Conservation (phyloP, 2,113 vertebrate species). For the Willisornis vidua region DNA sequence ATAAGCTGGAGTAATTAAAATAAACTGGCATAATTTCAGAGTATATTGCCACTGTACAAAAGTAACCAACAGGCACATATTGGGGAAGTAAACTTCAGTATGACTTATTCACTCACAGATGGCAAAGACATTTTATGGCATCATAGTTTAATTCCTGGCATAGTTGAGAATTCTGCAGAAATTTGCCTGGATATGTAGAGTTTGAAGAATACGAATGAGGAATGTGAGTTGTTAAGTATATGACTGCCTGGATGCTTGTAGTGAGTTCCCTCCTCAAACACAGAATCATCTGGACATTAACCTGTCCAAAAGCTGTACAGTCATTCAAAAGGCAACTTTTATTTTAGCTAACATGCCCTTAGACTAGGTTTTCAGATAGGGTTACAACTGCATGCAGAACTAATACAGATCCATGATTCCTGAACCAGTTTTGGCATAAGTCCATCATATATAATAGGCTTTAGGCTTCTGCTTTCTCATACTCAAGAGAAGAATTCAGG, state of each 20-base stretch:
- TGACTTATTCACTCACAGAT: constrained; percentile 47
- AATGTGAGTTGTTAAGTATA: background rate
- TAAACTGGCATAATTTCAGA: constrained; percentile 66
- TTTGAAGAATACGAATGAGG: background rate
- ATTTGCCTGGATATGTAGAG: background rate
- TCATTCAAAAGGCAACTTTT: background rate
- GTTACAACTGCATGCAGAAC: background rate
- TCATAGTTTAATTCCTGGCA: background rate
- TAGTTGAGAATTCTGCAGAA: background rate
- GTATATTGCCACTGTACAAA: constrained; percentile 34
- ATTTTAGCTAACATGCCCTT: background rate
- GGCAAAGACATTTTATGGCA: constrained; percentile 35
- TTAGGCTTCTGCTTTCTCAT: background rate
- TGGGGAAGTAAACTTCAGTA: constrained; percentile 37
- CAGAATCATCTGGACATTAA: background rate
- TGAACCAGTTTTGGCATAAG: background rate
- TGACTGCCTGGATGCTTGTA: background rate
- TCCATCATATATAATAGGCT: background rate
- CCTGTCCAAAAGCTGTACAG: background rate
- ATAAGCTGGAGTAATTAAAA: constrained; percentile 70
- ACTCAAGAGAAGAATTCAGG: background rate
- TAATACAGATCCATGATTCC: background rate
- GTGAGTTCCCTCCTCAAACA: background rate
- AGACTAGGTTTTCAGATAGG: background rate
- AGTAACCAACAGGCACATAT: constrained; percentile 34